A percentile compares a stretch with the other conserved stretches of the same genome.
Evolutionary conservation across 2,113 vertebrate genomes (phyloP).

Genomic region (Atractosteus spatula): DNA sequence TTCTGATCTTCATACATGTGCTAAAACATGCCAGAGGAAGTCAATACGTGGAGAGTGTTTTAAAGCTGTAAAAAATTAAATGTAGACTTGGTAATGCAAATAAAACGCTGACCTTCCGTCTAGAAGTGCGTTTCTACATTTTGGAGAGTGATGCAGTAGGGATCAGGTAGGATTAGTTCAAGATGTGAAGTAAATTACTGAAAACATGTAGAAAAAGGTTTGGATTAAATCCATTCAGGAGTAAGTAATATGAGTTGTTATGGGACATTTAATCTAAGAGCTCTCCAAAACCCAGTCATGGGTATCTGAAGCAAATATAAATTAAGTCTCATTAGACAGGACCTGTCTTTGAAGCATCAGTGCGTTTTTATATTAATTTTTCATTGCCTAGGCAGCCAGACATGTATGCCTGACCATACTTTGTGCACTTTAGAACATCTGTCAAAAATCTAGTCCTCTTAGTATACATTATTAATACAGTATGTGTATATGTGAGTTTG

Average conservation of each 20-base stretch:
- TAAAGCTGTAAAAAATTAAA: no score
- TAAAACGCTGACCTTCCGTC: no score
- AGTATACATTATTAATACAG: no score
- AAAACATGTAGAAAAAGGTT: not conserved
- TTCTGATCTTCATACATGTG: no score
- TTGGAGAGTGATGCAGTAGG: not conserved
- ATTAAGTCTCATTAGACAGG: not conserved
- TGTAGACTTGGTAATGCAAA: no score
- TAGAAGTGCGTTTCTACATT: no score
- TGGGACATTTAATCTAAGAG: not conserved
- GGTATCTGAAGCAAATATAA: not conserved
- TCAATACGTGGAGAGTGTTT: no score
- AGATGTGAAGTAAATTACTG: not conserved
- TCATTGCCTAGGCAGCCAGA: conserved; percentile 43
- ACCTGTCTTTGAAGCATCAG: not conserved
- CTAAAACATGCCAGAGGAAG: no score
- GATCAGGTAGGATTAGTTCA: not conserved
- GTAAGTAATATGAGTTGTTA: not conserved
- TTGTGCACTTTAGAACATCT: conserved; percentile 54
- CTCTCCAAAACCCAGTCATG: not conserved
- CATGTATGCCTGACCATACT: conserved; percentile 29
- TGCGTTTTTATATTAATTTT: conserved; percentile 48
- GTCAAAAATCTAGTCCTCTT: conserved; percentile 16
- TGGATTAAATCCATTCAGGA: not conserved
- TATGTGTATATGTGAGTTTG: no score